Evolutionary conservation across 2,113 vertebrate species (phyloP), one percentile per base, ranked within the genome.

Genomic region (Salvelinus namaycush): DNA sequence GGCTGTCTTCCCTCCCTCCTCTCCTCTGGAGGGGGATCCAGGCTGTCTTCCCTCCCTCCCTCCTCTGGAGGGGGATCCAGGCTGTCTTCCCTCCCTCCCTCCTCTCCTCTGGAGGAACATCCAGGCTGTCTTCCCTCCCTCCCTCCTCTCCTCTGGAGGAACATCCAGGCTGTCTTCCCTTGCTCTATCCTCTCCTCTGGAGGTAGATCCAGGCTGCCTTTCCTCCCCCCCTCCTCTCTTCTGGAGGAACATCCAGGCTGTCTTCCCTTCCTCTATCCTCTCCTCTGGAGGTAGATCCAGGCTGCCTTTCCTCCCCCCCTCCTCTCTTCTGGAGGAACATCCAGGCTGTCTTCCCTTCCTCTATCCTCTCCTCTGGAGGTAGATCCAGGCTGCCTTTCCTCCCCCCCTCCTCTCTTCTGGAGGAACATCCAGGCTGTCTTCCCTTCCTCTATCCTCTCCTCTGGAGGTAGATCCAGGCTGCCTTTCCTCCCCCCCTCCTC

Each of bases 361-460:
- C 12, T 12, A 12, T 51, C 74, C 81, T 86, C 83, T 72, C 74
- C 81, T 86, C 83, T 72, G 81, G 76, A 75, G 85, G 85, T 82
- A 85, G 86, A 87, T 67, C 89, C 90, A 77, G 87, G 87, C 88
- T 66, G 79, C 85, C 82, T 86, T 87, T 54, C 57, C 18, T 26
- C 54, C 22, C 11, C 26, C 59, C 72, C 7, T 39, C 74, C 81
- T 87, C 83, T 72, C 27, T 3, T 29, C 27, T 29, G 81, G 76
- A 75, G 85, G 85, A 82, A 85, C 3, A 29, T 29, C 27, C 27
- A 29, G 27, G 27, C 27, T 29, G 27, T 29, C 27, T 29, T 29
- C 27, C 86, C n/a, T n/a, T n/a, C n/a, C 71, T 73, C 54, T 14
- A 2, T 44, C 59, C 72, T 39, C 34, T 39, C 74, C 79, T 87